These are phyloP conservation scores for Gryllus longicercus DNA, from an alignment of 2,888 invertebrate species.

Conservation along the genomic window DNA sequence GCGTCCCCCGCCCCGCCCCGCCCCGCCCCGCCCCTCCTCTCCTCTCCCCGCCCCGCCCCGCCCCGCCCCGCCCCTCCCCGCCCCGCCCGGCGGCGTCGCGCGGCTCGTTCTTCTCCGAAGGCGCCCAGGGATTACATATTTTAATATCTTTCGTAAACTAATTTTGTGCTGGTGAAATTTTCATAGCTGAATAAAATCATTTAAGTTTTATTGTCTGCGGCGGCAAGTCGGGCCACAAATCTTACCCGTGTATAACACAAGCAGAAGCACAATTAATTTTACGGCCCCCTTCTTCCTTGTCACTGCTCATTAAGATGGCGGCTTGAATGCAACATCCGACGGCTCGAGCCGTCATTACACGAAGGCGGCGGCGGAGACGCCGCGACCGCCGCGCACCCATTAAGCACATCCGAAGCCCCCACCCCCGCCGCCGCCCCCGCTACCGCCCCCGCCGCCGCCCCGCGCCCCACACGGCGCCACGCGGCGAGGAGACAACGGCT, in stretches of 20 bases:
- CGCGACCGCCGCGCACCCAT: background rate
- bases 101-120: constrained; percentile 21
- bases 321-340: constrained; percentile 32
- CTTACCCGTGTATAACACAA: constrained; percentile 36
- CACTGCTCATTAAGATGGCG: constrained; percentile 37
- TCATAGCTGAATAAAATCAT: constrained; percentile 39
- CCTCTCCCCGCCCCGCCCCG: too few species aligned
- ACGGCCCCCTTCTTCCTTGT: constrained; percentile 34
- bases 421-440: background rate
- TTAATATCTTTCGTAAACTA: constrained; percentile 39
- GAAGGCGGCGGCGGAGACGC: background rate
- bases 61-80: too few species aligned
- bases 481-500: too few species aligned
- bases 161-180: constrained; percentile 37
- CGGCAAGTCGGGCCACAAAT: constrained; percentile 34
- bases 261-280: constrained; percentile 39
- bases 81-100: background rate
- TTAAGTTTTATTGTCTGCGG: constrained; percentile 37
- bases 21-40: too few species aligned
- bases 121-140: constrained; percentile 34
- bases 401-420: background rate
- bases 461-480: too few species aligned
- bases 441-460: too few species aligned
- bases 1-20: background rate
- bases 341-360: constrained; percentile 18